phyloP scores from a whole-genome alignment of 2,113 vertebrate species.

The Martes martes region DNA sequence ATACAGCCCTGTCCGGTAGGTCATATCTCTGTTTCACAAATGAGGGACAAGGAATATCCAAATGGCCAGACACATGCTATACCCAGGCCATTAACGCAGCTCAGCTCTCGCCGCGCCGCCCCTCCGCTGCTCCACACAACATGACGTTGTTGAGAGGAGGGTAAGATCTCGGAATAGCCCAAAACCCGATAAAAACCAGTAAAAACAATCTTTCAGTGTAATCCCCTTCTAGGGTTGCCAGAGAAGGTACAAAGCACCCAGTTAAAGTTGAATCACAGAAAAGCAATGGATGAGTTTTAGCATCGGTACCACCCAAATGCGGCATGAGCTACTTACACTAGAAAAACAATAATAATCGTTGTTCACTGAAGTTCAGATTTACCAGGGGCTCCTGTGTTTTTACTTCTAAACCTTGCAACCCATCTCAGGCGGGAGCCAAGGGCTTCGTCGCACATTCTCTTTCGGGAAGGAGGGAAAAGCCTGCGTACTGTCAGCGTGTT shows the following conservation, averaged over 20 bases:
- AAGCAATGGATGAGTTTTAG: background rate
- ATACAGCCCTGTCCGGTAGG: fast-evolving
- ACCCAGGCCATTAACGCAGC: background rate
- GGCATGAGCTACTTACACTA: background rate
- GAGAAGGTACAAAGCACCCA: background rate
- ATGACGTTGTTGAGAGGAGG: background rate
- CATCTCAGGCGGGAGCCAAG: background rate
- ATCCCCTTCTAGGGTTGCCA: background rate
- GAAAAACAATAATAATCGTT: background rate
- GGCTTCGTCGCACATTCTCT: background rate
- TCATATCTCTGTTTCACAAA: background rate
- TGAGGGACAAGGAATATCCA: background rate
- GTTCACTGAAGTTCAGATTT: background rate
- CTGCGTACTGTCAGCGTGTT: fast-evolving
- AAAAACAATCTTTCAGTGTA: background rate
- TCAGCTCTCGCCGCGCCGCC: background rate
- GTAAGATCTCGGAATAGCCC: background rate
- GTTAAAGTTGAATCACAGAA: background rate
- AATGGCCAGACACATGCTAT: background rate
- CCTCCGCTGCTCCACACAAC: background rate
- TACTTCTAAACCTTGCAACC: too few species aligned
- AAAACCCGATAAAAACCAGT: background rate
- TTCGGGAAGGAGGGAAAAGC: background rate
- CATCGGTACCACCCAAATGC: background rate
- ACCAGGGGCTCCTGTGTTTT: background rate